Evolutionary conservation across 2,113 vertebrate species (phyloP).

Genomic region (Oreochromis tanganicae): DNA sequence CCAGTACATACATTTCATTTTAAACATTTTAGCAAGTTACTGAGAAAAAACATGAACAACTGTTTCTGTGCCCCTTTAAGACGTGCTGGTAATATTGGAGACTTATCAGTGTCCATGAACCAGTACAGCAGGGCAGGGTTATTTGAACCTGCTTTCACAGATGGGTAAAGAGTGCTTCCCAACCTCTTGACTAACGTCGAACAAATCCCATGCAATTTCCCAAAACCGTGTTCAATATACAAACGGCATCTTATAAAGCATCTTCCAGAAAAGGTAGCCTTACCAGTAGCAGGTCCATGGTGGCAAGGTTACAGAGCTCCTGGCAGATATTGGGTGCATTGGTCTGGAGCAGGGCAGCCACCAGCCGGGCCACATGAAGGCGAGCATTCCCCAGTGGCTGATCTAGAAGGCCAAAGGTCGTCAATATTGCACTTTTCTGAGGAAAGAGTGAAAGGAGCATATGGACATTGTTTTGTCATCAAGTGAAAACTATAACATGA

Average conservation of each 20-base stretch:
- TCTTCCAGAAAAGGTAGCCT: slow-evolving; percentile 3
- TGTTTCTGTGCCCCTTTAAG: not conserved
- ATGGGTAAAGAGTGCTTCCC: not conserved
- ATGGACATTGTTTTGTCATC: not conserved
- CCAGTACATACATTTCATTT: not conserved
- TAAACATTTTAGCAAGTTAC: not conserved
- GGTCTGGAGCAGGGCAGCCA: slow-evolving; percentile 89
- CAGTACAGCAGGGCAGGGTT: not conserved
- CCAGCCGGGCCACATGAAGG: slow-evolving; percentile 86
- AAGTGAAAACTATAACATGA: not conserved
- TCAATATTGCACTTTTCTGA: slow-evolving; percentile 89
- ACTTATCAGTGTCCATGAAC: not conserved
- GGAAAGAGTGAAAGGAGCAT: not conserved
- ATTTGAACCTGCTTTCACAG: not conserved
- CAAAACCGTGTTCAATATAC: not conserved
- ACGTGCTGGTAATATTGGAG: not conserved
- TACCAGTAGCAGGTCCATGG: slow-evolving; percentile 90
- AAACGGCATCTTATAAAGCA: not conserved
- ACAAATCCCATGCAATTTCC: not conserved
- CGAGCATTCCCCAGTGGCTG: slow-evolving; percentile 92
- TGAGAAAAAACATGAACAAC: not conserved
- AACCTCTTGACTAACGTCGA: not conserved
- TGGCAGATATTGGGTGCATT: slow-evolving; percentile 83
- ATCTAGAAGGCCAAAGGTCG: slow-evolving; percentile 89
- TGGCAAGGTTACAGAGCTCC: slow-evolving; percentile 89